Evolutionary conservation across 2,888 invertebrate species (phyloP).

Genomic region (Drosophila dives): DNA sequence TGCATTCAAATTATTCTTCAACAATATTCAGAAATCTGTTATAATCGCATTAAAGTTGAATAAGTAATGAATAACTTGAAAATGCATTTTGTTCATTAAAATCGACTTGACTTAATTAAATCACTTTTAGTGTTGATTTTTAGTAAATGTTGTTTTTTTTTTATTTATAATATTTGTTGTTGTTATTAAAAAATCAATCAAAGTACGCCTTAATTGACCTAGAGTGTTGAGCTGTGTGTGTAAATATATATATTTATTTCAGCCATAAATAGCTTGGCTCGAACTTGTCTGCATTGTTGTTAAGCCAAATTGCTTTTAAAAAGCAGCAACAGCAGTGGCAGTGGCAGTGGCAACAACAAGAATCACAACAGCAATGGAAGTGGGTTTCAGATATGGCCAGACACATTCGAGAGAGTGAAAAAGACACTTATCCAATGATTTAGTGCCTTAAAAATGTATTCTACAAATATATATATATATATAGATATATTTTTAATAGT

Average conservation of each 20-base stretch:
- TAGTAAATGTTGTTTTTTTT: slow-evolving; percentile 1
- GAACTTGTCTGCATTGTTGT: slow-evolving; percentile 65
- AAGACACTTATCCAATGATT: slow-evolving; percentile 57
- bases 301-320: slow-evolving; percentile 75
- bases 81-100: neutral
- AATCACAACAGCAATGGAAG: slow-evolving; percentile 27
- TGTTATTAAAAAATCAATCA: slow-evolving; percentile 54
- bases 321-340: neutral
- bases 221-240: slow-evolving; percentile 32
- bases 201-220: slow-evolving; percentile 69
- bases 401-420: slow-evolving; percentile 20
- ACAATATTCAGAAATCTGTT: neutral
- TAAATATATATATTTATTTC: slow-evolving; percentile 22
- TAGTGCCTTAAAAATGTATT: slow-evolving; percentile 39
- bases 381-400: slow-evolving; percentile 28
- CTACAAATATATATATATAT: slow-evolving; percentile 17
- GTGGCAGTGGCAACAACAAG: slow-evolving; percentile 14
- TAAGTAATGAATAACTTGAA: neutral
- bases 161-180: slow-evolving; percentile 45
- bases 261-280: slow-evolving; percentile 63
- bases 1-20: neutral
- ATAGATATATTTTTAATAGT: slow-evolving; percentile 37
- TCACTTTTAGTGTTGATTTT: slow-evolving; percentile 9
- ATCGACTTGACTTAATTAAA: neutral
- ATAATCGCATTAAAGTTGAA: neutral